A percentile compares a stretch with the other conserved stretches of the same genome.
Evolutionary conservation across 2,888 invertebrate genomes (phyloP).

Genomic region (Orgyia antiqua): DNA sequence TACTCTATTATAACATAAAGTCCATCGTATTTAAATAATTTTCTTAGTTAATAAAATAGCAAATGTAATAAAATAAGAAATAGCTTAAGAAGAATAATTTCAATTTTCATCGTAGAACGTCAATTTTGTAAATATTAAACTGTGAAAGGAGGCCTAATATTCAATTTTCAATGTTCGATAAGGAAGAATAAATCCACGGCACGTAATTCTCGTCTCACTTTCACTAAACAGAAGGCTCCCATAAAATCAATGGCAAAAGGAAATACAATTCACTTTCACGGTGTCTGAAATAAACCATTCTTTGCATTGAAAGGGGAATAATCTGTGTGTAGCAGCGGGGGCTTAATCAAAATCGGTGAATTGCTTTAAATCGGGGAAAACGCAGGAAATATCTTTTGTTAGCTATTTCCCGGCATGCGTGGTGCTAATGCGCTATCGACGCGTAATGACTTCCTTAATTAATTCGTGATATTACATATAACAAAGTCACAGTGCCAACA

Average conservation of each 20-base stretch:
- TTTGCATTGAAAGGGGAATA: constrained; percentile 76
- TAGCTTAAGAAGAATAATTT: too few species aligned
- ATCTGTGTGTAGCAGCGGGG: constrained; percentile 72
- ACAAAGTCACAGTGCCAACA: constrained; percentile 8
- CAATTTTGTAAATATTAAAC: too few species aligned
- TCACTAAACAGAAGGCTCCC: constrained; percentile 35
- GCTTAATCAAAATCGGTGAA: constrained; percentile 77
- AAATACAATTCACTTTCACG: constrained; percentile 76
- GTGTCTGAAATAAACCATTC: constrained; percentile 76
- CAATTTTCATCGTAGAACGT: too few species aligned
- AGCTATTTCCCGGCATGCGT: constrained; percentile 74
- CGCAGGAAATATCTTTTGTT: constrained; percentile 75
- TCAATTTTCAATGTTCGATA: too few species aligned
- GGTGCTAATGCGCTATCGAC: constrained; percentile 71
- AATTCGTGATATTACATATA: constrained; percentile 67
- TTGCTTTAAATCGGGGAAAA: constrained; percentile 78
- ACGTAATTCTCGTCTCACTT: constrained; percentile 32
- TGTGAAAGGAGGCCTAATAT: too few species aligned
- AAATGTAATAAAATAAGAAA: too few species aligned
- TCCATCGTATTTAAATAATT: too few species aligned
- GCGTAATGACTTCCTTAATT: constrained; percentile 78
- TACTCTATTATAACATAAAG: too few species aligned
- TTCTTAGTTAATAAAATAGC: too few species aligned
- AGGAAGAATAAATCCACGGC: constrained; percentile 8
- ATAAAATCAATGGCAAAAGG: constrained; percentile 68